phyloP scores from a whole-genome alignment of 2,113 vertebrate genomes.

The Epinephelus cyanopodus region DNA sequence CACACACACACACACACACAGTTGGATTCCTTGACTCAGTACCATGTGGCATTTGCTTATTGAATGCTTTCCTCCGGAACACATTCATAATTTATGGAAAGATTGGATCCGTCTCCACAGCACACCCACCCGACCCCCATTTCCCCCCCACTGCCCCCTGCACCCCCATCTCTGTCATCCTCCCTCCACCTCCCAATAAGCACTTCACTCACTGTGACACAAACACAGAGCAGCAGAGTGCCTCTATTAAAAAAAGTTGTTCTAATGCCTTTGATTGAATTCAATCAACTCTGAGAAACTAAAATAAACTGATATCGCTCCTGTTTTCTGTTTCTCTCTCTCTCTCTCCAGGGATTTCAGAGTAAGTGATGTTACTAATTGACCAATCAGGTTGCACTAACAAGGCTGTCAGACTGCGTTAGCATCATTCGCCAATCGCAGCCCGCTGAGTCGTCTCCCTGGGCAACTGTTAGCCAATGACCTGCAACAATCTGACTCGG shows the following conservation, averaged over 20 bases:
- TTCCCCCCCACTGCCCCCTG: background rate
- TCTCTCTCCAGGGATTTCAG: slow-evolving; percentile 54
- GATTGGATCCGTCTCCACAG: slow-evolving; percentile 60
- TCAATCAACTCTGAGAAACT: background rate
- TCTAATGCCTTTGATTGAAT: slow-evolving; percentile 24
- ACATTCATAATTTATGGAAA: slow-evolving; percentile 78
- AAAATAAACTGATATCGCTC: slow-evolving; percentile 32
- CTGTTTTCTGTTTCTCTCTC: slow-evolving; percentile 7
- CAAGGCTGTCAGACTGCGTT: slow-evolving; percentile 79
- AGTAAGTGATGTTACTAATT: slow-evolving; percentile 81
- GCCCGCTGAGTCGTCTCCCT: slow-evolving; percentile 76
- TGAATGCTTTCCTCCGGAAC: slow-evolving; percentile 73
- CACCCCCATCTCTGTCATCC: slow-evolving; percentile 2
- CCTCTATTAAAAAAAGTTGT: slow-evolving; percentile 9
- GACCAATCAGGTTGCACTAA: slow-evolving; percentile 86
- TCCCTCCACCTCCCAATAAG: slow-evolving; percentile 27
- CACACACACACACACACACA: slow-evolving; percentile 45
- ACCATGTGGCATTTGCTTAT: slow-evolving; percentile 78
- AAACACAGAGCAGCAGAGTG: slow-evolving; percentile 5
- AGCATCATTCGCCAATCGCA: slow-evolving; percentile 77
- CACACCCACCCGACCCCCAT: slow-evolving; percentile 15
- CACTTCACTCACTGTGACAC: background rate
- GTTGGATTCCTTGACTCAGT: slow-evolving; percentile 68
- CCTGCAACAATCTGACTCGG: slow-evolving; percentile 77
- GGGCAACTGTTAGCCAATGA: slow-evolving; percentile 84